These are phyloP conservation scores for Caenorhabditis afra DNA, from an alignment of 2,888 invertebrate species.

Conservation along the genomic window DNA sequence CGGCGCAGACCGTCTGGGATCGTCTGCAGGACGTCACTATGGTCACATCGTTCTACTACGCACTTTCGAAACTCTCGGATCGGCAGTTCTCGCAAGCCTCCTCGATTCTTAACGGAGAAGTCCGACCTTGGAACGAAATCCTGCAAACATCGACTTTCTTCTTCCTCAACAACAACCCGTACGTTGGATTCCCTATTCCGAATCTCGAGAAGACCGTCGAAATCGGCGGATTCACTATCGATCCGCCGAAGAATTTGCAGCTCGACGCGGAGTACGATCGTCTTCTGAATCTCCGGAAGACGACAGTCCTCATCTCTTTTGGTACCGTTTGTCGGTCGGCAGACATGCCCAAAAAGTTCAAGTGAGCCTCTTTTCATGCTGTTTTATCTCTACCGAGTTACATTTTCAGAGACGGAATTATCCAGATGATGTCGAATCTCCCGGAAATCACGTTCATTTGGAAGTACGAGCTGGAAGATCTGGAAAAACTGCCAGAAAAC, in stretches of 20 bases:
- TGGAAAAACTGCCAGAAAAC: constrained; percentile 17
- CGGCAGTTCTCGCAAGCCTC: not conserved
- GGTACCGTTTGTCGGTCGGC: constrained; percentile 8
- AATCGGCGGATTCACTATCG: constrained; percentile 41
- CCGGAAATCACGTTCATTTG: constrained; percentile 44
- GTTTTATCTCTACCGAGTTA: not conserved
- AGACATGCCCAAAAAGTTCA: constrained; percentile 9
- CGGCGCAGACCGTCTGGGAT: not conserved
- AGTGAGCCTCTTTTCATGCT: not conserved
- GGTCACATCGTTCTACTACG: constrained; percentile 3
- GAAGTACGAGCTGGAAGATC: constrained; percentile 42
- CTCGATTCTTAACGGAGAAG: constrained; percentile 13
- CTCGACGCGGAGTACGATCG: not conserved
- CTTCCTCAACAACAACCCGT: constrained; percentile 41
- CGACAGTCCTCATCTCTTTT: constrained; percentile 9
- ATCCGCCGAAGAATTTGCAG: not conserved
- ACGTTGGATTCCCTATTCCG: constrained; percentile 12
- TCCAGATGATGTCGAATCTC: constrained; percentile 18
- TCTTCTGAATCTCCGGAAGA: not conserved
- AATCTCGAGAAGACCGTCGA: constrained; percentile 9
- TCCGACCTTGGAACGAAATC: constrained; percentile 19
- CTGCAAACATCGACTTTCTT: constrained; percentile 25
- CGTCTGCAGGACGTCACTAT: not conserved
- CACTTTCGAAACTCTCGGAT: not conserved
- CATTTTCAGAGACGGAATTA: constrained; percentile 15